Conservation (phyloP, 2,888 invertebrate species). For the Nineta flava region DNA sequence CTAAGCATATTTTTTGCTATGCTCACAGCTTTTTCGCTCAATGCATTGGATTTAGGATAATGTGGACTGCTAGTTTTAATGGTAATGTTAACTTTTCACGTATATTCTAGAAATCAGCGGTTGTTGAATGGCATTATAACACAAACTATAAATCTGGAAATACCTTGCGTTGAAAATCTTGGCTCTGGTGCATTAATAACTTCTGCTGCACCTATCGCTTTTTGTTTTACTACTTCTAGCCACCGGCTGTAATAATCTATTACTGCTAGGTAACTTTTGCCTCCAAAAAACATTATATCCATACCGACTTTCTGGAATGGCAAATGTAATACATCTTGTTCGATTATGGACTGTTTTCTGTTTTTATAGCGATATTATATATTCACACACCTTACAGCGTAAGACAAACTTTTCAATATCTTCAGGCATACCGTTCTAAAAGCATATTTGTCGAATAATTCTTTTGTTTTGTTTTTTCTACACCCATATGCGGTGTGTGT, state of each 20-base stretch:
- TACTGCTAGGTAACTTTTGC: conserved; percentile 9
- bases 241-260: conserved; percentile 14
- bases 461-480: conserved; percentile 5
- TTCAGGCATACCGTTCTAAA: conserved; percentile 7
- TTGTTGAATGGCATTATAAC: conserved; percentile 8
- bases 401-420: conserved; percentile 7
- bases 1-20: conserved; percentile 1
- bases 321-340: conserved; percentile 6
- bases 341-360: conserved; percentile 2
- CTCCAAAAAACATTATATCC: conserved; percentile 10
- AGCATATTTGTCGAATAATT: conserved; percentile 3
- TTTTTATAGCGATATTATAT: background rate
- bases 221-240: conserved; percentile 11
- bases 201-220: conserved; percentile 7
- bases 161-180: conserved; percentile 12
- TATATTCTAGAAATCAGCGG: background rate
- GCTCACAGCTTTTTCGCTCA: background rate
- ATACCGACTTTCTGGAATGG: conserved; percentile 12
- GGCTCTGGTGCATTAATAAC: conserved; percentile 9
- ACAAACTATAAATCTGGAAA: conserved; percentile 9
- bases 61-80: background rate
- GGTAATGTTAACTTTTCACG: background rate
- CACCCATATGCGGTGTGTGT: conserved; percentile 2
- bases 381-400: conserved; percentile 3
- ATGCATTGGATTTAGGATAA: background rate